A percentile compares a stretch with the other conserved stretches of the same genome.
Conservation (phyloP, 2,888 invertebrate genomes). For the Nyleta sp. region DNA sequence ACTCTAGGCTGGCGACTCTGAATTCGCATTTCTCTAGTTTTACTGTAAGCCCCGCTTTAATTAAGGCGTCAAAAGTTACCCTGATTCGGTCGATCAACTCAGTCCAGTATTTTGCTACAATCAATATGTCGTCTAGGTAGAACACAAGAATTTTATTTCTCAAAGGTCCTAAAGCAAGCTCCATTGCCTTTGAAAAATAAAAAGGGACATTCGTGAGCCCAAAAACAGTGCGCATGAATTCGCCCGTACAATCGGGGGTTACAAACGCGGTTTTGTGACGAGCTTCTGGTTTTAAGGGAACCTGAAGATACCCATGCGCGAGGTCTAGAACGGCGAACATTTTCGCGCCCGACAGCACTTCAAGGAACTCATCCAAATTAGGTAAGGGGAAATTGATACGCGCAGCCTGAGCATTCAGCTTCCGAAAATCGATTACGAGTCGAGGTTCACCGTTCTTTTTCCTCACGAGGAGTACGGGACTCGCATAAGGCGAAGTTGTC, state of each 20-base stretch:
- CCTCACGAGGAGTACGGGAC: background rate
- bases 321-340: background rate
- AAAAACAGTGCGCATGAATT: background rate
- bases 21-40: background rate
- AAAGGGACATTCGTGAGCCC: background rate
- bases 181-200: background rate
- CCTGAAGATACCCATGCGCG: constrained; percentile 1
- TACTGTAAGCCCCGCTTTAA: background rate
- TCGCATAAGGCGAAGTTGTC: background rate
- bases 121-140: background rate
- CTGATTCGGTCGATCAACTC: background rate
- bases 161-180: background rate
- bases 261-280: background rate
- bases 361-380: background rate
- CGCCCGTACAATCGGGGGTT: background rate
- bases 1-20: background rate
- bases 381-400: background rate
- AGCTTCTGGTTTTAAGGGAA: background rate
- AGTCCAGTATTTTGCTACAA: background rate
- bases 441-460: background rate
- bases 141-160: background rate
- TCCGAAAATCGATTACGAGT: background rate
- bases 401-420: background rate
- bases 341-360: background rate
- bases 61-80: background rate